Conservation (phyloP, 1,140 invertebrate genomes). For the Rhopalosiphum padi region DNA sequence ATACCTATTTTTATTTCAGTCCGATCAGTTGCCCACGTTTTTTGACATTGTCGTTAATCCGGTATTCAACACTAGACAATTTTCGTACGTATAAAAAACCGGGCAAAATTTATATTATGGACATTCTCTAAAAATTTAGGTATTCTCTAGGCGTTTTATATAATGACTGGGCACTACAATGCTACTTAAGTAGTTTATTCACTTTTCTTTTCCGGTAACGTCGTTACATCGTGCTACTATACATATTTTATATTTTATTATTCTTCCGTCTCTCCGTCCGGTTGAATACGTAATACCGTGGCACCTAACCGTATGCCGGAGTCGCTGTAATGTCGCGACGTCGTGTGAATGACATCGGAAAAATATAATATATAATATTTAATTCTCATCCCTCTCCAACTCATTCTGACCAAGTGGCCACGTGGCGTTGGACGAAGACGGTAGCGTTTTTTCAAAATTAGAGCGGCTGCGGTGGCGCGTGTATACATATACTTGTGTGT, state of each 20-base stretch:
- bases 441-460: constrained; percentile 39
- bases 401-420: not conserved
- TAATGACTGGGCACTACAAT: not conserved
- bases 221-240: not conserved
- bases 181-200: not conserved
- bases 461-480: not conserved
- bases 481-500: not conserved
- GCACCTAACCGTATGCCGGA: no score
- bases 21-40: not conserved
- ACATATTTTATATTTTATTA: not conserved
- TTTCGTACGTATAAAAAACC: no score
- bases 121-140: not conserved
- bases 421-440: not conserved
- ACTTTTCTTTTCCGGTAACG: not conserved
- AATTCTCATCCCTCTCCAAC: no score
- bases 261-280: not conserved
- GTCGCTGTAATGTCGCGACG: not conserved
- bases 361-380: not conserved
- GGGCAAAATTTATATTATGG: no score
- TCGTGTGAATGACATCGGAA: not conserved
- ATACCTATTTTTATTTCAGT: no score
- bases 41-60: no score
- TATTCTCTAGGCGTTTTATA: not conserved
- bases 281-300: no score
- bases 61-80: no score